Percentiles rank a stretch among this genome's conserved stretches.
These are phyloP conservation scores for Porites lobata DNA, from an alignment of 92 coral and sea anemone genomes.

Conservation along the genomic window DNA sequence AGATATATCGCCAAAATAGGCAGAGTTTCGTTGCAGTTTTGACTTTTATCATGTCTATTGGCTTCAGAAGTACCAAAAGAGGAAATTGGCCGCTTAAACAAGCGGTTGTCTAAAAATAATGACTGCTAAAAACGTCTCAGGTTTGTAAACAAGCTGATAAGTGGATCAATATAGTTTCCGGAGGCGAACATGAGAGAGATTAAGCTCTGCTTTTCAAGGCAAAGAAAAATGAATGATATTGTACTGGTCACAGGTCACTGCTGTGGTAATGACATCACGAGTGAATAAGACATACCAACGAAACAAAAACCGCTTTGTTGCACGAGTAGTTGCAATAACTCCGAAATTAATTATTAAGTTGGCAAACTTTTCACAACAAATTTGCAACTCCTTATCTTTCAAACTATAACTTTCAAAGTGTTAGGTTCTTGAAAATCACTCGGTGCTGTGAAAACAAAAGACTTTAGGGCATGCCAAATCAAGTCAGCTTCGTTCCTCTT, in stretches of 20 bases:
- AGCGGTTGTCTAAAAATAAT: constrained; percentile 25
- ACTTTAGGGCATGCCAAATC: not conserved
- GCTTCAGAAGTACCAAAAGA: not conserved
- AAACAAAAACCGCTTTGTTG: not conserved
- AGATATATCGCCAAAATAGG: not conserved
- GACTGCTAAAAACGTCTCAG: not conserved
- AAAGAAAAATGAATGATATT: not conserved
- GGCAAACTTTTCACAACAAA: too few species aligned
- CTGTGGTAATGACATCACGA: not conserved
- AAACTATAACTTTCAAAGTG: too few species aligned
- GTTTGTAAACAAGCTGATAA: constrained; percentile 21
- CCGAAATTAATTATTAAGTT: not conserved
- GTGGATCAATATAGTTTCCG: constrained; percentile 24
- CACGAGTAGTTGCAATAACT: not conserved
- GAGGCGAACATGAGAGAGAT: constrained; percentile 21
- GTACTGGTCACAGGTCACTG: not conserved
- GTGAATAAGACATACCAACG: not conserved
- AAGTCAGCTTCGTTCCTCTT: not conserved
- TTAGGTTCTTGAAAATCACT: not conserved
- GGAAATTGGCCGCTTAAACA: not conserved
- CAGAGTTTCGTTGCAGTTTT: not conserved
- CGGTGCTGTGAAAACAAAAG: not conserved
- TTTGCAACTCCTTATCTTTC: too few species aligned
- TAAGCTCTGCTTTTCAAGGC: not conserved
- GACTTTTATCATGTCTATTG: not conserved